A percentile compares a stretch with the other conserved stretches of the same genome.
Evolutionary conservation across 2,888 invertebrate genomes (phyloP).

Genomic region (Drosophila nigricruria): DNA sequence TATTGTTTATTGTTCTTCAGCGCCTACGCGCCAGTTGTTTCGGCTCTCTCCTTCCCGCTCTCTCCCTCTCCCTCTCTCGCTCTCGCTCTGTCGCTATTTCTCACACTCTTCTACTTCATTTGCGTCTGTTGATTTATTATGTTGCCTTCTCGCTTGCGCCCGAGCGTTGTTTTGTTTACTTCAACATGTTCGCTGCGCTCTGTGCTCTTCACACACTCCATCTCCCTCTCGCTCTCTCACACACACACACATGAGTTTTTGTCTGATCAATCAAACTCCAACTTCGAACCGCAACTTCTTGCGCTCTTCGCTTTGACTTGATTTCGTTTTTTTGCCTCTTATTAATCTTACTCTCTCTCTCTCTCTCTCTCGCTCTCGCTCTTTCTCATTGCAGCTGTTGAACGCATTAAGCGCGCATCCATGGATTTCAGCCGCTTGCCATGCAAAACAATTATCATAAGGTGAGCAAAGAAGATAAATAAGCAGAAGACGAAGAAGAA

Average conservation of each 20-base stretch:
- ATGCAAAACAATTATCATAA: slow-evolving; percentile 41
- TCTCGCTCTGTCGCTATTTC: not conserved
- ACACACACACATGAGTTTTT: not conserved
- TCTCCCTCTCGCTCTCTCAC: slow-evolving; percentile 10
- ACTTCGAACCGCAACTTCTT: slow-evolving; percentile 43
- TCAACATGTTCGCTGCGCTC: slow-evolving; percentile 27
- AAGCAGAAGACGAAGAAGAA: not conserved
- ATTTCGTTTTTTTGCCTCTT: not conserved
- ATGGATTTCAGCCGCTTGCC: slow-evolving; percentile 46
- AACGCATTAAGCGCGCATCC: slow-evolving; percentile 24
- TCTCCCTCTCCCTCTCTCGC: slow-evolving; percentile 3
- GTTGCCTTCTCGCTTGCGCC: slow-evolving; percentile 4
- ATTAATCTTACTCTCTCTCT: slow-evolving; percentile 10
- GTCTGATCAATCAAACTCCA: slow-evolving; percentile 47
- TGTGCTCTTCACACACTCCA: slow-evolving; percentile 17
- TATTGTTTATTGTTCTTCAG: slow-evolving; percentile 57
- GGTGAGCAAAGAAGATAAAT: slow-evolving; percentile 29
- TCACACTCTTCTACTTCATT: slow-evolving; percentile 6
- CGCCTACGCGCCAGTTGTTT: slow-evolving; percentile 59
- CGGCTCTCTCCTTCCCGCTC: not conserved
- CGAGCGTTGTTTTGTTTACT: slow-evolving; percentile 58
- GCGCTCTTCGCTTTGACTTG: slow-evolving; percentile 16
- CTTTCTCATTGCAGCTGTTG: slow-evolving; percentile 44
- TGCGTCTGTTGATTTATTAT: slow-evolving; percentile 12
- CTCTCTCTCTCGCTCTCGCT: not conserved